Base-by-base conservation (phyloP, 2,113 vertebrate species). In the Semnopithecus entellus region DNA sequence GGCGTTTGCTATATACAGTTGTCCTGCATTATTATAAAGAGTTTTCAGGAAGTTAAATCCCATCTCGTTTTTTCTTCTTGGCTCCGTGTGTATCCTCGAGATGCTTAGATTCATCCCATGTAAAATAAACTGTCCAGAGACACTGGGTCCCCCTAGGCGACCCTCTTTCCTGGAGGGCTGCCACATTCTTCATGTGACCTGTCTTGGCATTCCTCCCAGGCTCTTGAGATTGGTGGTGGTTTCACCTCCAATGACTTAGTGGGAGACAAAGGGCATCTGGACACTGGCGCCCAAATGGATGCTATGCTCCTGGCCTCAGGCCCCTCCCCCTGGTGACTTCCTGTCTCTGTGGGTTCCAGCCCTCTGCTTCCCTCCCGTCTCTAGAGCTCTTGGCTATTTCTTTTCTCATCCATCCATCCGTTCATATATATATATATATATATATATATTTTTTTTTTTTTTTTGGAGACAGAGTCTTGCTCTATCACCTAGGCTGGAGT, bases 61-160 rank as follows among this genome's bases (percentile, higher is more conserved):
- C 97, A 97, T 98, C 97, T 97, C 96, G 68, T 92, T 97, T 96
- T 94, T 92, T 64, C 48, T 83, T 96, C 23, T 97, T 94, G 22
- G 97, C 96, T 98, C 96, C 98, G 88, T 98, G 97, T 96, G 70
- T 98, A 91, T 96, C 97, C 98, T 98, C 94, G 94, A 98, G 92
- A 98, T 98, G 97, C 97, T 98, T 98, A 98, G 98, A 98, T 96
- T 98, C 97, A 96, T 98, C 95, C 97, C 97, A 86, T 98, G 97
- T 98, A 98, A 98, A 98, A 98, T 98, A 98, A 99, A 99, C 97
- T 98, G 93, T 98, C 97, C 97, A 98, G 98, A 98, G 59, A 97
- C 91, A 86, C 98, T 95, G 96, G 98, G 93, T 97, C 72, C 82
- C 32, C 0, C 48, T 57, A 79, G 59, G 82, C 23, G 23, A 73